Conservation (phyloP, 2,797 vertebrate species). For the Anguilla pacifica region DNA sequence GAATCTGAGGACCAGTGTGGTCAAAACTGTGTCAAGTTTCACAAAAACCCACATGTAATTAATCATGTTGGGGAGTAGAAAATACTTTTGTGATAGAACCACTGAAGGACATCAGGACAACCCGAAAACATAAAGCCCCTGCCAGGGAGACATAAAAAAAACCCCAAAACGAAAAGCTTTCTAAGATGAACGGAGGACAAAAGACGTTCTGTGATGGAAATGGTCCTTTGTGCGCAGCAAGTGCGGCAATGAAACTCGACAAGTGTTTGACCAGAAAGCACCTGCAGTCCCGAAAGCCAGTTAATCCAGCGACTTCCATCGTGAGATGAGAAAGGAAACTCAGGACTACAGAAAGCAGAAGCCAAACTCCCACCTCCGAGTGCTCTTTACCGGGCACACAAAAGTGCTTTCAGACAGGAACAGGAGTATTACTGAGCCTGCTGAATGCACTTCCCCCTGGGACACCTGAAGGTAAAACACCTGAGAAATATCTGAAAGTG, state of each 20-base stretch:
- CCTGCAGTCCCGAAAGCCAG: conserved; percentile 6
- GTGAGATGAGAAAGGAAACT: not conserved
- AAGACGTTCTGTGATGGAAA: not conserved
- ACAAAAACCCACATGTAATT: not conserved
- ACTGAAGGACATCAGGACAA: not conserved
- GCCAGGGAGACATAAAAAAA: not conserved
- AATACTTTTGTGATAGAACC: not conserved
- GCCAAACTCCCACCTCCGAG: not conserved
- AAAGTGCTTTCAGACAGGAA: not conserved
- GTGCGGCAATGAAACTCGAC: not conserved
- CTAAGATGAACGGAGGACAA: not conserved
- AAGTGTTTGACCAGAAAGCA: not conserved
- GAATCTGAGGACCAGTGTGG: not conserved
- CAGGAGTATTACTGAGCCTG: not conserved
- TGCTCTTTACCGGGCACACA: not conserved
- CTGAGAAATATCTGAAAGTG: not conserved
- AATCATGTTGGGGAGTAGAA: not conserved
- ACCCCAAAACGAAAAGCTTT: not conserved
- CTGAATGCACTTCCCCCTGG: not conserved
- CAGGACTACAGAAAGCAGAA: not conserved
- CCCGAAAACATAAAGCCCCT: not conserved
- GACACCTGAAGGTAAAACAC: not conserved
- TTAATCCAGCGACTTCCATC: not conserved
- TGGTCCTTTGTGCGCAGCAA: conserved; percentile 9
- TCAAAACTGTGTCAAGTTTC: not conserved